Evolutionary conservation across 2,797 vertebrate species (phyloP).

Genomic region (Syndactyla subalaris): DNA sequence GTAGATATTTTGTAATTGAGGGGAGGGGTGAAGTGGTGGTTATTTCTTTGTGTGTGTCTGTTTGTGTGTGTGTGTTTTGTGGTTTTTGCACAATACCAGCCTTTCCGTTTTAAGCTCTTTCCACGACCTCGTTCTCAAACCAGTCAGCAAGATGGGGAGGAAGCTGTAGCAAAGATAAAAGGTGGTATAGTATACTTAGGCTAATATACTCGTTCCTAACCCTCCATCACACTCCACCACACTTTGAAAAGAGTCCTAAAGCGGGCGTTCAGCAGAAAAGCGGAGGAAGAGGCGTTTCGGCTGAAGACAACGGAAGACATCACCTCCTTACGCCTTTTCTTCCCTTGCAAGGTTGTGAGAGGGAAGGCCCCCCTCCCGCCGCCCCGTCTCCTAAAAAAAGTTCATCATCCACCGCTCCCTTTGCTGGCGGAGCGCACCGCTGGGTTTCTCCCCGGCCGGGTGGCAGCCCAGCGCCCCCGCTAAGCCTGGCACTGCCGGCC

Average conservation of each 20-base stretch:
- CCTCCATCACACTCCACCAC: neutral
- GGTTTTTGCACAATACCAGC: neutral
- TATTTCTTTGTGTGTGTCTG: too few species aligned
- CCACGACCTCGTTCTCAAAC: neutral
- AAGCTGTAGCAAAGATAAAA: neutral
- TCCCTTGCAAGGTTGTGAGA: neutral
- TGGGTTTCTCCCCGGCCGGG: rapidly evolving
- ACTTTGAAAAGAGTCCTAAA: neutral
- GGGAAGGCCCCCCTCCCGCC: rapidly evolving
- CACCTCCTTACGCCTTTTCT: neutral
- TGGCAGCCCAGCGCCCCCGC: neutral
- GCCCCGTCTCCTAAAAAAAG: neutral
- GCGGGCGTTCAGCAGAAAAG: neutral
- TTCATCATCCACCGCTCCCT: rapidly evolving
- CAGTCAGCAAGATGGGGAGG: rapidly evolving
- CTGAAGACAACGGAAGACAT: neutral
- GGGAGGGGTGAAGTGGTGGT: neutral
- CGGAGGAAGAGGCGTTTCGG: neutral
- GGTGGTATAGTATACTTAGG: neutral
- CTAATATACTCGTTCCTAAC: neutral
- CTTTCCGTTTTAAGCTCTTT: neutral
- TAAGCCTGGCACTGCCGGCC: neutral
- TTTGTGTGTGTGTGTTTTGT: neutral
- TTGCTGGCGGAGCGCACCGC: rapidly evolving
- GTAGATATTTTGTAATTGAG: neutral